Evolutionary conservation across 2,113 vertebrate genomes (phyloP).

Genomic region (Asarcornis scutulata): DNA sequence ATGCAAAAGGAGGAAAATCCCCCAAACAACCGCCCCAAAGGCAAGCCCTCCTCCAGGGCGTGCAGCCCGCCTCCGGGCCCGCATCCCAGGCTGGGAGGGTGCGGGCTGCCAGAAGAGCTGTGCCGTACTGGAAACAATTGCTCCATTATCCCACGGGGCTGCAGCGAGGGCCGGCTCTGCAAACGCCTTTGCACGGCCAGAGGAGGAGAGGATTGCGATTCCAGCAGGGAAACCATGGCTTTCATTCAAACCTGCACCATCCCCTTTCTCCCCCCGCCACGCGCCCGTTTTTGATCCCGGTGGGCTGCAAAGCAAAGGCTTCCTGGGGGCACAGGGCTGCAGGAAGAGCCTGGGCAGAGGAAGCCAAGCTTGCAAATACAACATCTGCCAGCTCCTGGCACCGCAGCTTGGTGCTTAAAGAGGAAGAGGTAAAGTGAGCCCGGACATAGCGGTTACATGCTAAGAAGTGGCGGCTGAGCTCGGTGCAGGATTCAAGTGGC

Average conservation of each 20-base stretch:
- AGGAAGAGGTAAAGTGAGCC: not conserved
- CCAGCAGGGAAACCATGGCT: not conserved
- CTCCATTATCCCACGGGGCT: slow-evolving; percentile 41
- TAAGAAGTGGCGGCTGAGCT: not conserved
- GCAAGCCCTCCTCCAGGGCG: not conserved
- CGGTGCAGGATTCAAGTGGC: not conserved
- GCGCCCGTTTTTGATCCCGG: fast-evolving
- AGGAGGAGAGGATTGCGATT: not conserved
- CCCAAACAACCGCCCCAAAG: not conserved
- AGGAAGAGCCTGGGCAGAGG: not conserved
- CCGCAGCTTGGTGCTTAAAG: not conserved
- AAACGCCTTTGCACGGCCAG: not conserved
- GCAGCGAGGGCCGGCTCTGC: not conserved
- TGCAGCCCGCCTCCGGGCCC: not conserved
- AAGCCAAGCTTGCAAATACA: not conserved
- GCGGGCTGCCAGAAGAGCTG: not conserved
- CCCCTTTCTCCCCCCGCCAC: not conserved
- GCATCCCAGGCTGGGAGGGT: not conserved
- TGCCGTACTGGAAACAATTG: slow-evolving; percentile 59
- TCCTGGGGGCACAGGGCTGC: not conserved
- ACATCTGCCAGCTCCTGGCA: not conserved
- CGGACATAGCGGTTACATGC: not conserved
- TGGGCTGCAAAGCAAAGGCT: not conserved
- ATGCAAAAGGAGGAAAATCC: not conserved
- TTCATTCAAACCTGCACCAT: slow-evolving; percentile 16